Percentiles rank a stretch among this genome's conserved stretches.
Conservation (phyloP, 2,797 vertebrate species). For the Prunella strophiata region DNA sequence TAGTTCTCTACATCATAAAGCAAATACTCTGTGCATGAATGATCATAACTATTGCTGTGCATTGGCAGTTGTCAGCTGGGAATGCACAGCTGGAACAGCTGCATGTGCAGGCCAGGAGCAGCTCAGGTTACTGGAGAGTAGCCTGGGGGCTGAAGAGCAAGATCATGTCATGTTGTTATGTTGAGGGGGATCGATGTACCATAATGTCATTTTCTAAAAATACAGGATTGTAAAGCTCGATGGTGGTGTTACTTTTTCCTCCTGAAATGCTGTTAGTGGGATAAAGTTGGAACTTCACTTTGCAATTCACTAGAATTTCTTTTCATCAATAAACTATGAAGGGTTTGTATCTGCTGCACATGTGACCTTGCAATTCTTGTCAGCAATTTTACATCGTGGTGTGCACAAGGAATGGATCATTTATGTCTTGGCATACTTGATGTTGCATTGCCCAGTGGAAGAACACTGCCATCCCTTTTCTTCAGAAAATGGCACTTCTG, state of each 20-base stretch:
- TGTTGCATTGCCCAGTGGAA: not conserved
- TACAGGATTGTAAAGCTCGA: not conserved
- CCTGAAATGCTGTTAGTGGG: constrained; percentile 34
- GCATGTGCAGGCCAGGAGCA: not conserved
- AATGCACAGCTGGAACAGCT: not conserved
- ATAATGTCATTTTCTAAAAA: not conserved
- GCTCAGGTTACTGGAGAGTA: not conserved
- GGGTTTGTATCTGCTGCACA: constrained; percentile 34
- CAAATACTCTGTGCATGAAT: not conserved
- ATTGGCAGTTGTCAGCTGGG: not conserved
- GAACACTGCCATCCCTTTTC: not conserved
- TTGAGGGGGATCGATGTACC: not conserved
- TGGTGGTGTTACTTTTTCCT: constrained; percentile 11
- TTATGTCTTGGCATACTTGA: not conserved
- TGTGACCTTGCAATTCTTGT: constrained; percentile 9
- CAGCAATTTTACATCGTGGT: not conserved
- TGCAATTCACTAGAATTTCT: constrained; percentile 7
- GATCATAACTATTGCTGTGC: not conserved
- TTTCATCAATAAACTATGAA: constrained; percentile 45
- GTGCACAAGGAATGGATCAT: not conserved
- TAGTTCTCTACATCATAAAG: not conserved
- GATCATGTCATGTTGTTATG: not conserved
- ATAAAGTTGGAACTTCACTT: constrained; percentile 39
- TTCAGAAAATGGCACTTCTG: not conserved
- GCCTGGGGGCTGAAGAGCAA: not conserved